Base-by-base conservation (phyloP, 2,888 invertebrate species). In the Standfussiana lucernea region DNA sequence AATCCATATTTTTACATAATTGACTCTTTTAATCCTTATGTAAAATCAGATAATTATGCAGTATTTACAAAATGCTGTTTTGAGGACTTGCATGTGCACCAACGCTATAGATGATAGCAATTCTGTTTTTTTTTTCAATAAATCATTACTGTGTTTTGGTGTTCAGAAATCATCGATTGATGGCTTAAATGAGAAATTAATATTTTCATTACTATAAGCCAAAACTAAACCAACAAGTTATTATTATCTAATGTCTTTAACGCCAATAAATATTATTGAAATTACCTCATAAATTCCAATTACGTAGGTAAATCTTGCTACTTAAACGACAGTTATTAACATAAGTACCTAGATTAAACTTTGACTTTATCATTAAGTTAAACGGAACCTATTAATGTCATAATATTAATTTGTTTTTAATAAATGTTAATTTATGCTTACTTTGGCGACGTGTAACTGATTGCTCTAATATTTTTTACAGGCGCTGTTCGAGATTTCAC, bases 401-500 rank as follows among this genome's bases (percentile, higher is more conserved):
- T 64, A 10, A 64, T 45, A 37, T n/a, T 64, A 32, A 65, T 59
- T 72, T 53, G 10, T 66, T 71, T 50, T 21, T 24, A 65, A 53
- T 62, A 21, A 18, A 64, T 68, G 37, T 47, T 47, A 70, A 77
- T 67, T 18, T 67, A 47, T 40, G 15, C 21, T 1, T 15, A 47
- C 1, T 59, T 69, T 21, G 37, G 4, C 37, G n/a, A 28, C 10
- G 13, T 6, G 24, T 28, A 18, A 61, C 53, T 69, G 3, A 75
- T 75, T 80, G 50, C 71, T 85, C 11, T 61, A 0, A 28, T 0
- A 28, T 64, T 72, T 72, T 7, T 75, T 64, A 2, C 84, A 84
- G 83, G 83, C 13, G 86, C 86, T 1, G 8, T 84, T 37, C 66
- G 83, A 62, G 86, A 84, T 45, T 35, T 59, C 6, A 84, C 83